phyloP scores from a whole-genome alignment of 2,797 vertebrate genomes.

The Peromyscus nudipes region DNA sequence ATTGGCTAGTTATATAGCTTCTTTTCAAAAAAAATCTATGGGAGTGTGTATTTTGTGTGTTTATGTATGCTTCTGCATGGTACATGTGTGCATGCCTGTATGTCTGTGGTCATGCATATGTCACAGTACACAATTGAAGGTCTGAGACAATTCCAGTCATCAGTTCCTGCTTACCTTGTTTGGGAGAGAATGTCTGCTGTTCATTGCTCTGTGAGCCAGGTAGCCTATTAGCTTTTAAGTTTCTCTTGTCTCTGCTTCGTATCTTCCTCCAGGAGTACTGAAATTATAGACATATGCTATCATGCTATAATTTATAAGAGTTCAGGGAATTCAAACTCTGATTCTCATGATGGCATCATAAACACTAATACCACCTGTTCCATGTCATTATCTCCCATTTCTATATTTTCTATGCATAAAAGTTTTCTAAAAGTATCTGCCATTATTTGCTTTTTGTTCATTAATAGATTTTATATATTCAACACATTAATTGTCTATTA shows the following conservation, averaged over 20 bases:
- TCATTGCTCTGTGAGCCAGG: neutral
- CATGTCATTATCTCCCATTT: neutral
- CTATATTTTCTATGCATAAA: neutral
- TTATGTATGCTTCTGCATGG: neutral
- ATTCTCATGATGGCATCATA: neutral
- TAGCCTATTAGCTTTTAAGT: neutral
- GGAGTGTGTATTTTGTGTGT: neutral
- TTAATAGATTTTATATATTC: neutral
- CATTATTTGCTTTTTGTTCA: neutral
- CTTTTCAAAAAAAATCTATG: too few species aligned
- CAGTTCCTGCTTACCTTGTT: neutral
- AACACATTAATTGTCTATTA: neutral
- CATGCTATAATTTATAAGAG: neutral
- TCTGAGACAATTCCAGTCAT: neutral
- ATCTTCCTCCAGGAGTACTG: neutral
- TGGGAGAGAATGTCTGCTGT: neutral
- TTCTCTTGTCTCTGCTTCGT: neutral
- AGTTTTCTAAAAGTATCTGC: neutral
- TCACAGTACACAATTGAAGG: neutral
- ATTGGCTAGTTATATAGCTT: neutral
- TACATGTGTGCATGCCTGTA: neutral
- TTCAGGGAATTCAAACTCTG: neutral
- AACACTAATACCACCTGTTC: neutral
- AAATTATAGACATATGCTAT: too few species aligned
- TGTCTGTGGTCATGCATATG: neutral